phyloP scores from a whole-genome alignment of 2,113 vertebrate genomes.

The Oryctolagus cuniculus region mOryCun1.1 NC_091432.1:115529001-115529500 shows the following conservation, averaged over 20 bases:
- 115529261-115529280: background rate
- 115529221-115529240: background rate
- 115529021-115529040: no score
- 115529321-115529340: background rate
- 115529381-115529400: background rate
- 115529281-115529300: background rate
- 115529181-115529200: accelerated
- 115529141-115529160: background rate
- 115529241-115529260: background rate
- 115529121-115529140: background rate
- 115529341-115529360: background rate
- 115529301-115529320: background rate
- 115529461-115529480: background rate
- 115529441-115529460: background rate
- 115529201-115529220: background rate
- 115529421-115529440: background rate
- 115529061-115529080: background rate
- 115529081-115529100: background rate
- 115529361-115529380: background rate
- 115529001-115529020: background rate
- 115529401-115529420: background rate
- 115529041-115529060: background rate
- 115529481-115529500: background rate
- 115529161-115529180: background rate
- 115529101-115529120: background rate